Evolutionary conservation across 2,888 invertebrate genomes (phyloP).

Genomic region (Cybosia mesomella): DNA sequence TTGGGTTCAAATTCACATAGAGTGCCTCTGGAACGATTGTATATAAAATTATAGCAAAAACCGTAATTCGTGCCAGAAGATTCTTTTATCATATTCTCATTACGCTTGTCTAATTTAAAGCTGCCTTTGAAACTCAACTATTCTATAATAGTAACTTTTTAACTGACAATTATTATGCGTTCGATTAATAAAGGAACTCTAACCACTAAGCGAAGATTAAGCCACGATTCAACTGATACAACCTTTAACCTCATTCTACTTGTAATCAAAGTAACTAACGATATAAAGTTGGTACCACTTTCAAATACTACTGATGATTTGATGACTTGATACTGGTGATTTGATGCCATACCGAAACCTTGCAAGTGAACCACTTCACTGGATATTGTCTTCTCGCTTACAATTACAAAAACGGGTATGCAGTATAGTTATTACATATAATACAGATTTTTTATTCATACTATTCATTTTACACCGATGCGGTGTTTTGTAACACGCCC

Average conservation of each 20-base stretch:
- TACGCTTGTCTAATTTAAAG: slow-evolving; percentile 61
- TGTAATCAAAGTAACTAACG: not conserved
- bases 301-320: not conserved
- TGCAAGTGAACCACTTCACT: not conserved
- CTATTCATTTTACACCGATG: too few relatives aligned
- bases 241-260: not conserved
- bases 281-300: not conserved
- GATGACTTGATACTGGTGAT: not conserved
- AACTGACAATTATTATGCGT: slow-evolving; percentile 39
- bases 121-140: slow-evolving; percentile 54
- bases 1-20: not conserved
- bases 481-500: too few relatives aligned
- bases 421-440: too few relatives aligned
- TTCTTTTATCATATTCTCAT: slow-evolving; percentile 40
- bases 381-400: too few relatives aligned
- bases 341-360: not conserved
- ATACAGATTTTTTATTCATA: too few relatives aligned
- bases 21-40: slow-evolving; percentile 5
- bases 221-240: slow-evolving; percentile 5
- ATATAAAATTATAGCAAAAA: slow-evolving; percentile 25
- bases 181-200: slow-evolving; percentile 28
- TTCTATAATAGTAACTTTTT: slow-evolving; percentile 58
- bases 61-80: slow-evolving; percentile 41
- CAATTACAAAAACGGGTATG: too few relatives aligned
- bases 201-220: slow-evolving; percentile 11